phyloP scores from a whole-genome alignment of 1,140 invertebrate genomes.

The Thaumetopoea pityocampa region DNA sequence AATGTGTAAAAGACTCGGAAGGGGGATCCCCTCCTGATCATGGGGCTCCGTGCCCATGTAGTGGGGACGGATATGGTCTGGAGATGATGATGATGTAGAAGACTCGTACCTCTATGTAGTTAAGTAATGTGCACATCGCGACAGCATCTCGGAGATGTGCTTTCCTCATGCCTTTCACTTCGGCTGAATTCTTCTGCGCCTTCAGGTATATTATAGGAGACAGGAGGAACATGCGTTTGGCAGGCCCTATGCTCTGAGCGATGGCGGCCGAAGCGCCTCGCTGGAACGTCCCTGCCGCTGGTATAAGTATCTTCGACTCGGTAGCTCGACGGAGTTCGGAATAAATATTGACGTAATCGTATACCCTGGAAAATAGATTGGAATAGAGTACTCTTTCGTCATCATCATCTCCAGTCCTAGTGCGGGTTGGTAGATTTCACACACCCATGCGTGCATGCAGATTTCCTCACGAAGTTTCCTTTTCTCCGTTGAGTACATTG shows the following conservation, averaged over 20 bases:
- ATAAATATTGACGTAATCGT: conserved; percentile 83
- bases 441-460: too few relatives aligned
- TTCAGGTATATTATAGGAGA: conserved; percentile 90
- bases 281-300: conserved; percentile 82
- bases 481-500: too few relatives aligned
- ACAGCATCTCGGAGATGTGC: conserved; percentile 91
- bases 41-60: too few relatives aligned
- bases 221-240: conserved; percentile 77
- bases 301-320: conserved; percentile 81
- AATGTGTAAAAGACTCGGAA: too few relatives aligned
- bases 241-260: conserved; percentile 78
- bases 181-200: conserved; percentile 89
- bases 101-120: conserved; percentile 89
- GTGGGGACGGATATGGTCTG: too few relatives aligned
- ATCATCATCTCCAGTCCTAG: too few relatives aligned
- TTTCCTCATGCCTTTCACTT: conserved; percentile 91
- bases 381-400: too few relatives aligned
- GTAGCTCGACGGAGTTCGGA: conserved; percentile 81
- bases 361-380: conserved; percentile 77
- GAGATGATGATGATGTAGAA: too few relatives aligned
- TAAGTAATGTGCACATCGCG: conserved; percentile 93
- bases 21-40: too few relatives aligned
- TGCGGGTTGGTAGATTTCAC: too few relatives aligned
- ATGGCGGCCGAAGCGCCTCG: conserved; percentile 87
- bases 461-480: too few relatives aligned